phyloP scores from a whole-genome alignment of 2,113 vertebrate genomes.

The Microtus pennsylvanicus region DNA sequence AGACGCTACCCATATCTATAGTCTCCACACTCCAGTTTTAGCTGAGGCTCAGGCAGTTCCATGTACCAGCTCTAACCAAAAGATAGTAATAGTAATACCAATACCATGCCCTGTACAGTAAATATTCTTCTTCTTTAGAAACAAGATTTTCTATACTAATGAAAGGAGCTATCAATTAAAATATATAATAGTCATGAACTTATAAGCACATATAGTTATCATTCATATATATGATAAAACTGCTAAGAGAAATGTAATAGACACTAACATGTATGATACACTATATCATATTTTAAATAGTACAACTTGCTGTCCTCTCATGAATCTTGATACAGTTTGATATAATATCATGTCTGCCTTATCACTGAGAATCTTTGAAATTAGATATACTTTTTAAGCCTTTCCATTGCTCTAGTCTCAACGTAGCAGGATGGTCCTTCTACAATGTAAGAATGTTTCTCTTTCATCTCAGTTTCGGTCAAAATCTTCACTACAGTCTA shows the following conservation, averaged over 20 bases:
- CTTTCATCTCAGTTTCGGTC: background rate
- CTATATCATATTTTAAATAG: background rate
- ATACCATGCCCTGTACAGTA: background rate
- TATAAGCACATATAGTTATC: background rate
- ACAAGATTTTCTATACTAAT: background rate
- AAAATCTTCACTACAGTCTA: background rate
- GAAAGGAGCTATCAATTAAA: background rate
- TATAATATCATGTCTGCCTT: background rate
- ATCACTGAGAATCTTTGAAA: background rate
- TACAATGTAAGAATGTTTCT: background rate
- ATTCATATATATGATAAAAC: background rate
- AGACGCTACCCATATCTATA: background rate
- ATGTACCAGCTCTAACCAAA: background rate
- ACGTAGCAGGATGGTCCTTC: too few species aligned
- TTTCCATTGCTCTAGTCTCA: background rate
- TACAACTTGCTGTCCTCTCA: background rate
- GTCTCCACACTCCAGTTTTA: background rate
- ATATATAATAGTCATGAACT: background rate
- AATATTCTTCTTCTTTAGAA: background rate
- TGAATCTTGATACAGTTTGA: background rate
- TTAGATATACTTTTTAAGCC: background rate
- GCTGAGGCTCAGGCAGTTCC: too few species aligned
- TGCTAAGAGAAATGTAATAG: background rate
- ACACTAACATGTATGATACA: background rate
- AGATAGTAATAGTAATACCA: background rate